phyloP scores from a whole-genome alignment of 2,113 vertebrate genomes.

The Fregetta grallaria region DNA sequence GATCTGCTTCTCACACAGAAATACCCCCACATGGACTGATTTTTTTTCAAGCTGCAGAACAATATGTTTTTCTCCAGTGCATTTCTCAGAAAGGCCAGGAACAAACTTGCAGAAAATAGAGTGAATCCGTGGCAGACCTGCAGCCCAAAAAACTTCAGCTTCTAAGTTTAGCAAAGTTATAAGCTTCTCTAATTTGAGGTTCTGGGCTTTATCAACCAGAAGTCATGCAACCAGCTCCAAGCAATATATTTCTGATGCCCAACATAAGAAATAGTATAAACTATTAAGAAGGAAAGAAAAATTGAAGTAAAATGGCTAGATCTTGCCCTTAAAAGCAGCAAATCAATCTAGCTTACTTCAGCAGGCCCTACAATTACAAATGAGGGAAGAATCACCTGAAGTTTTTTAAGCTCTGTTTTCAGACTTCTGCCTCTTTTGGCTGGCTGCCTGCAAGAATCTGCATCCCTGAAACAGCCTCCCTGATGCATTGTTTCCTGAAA shows the following conservation, averaged over 20 bases:
- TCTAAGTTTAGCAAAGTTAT: background rate
- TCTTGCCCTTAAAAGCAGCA: background rate
- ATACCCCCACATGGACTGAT: background rate
- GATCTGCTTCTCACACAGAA: background rate
- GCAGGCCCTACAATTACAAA: background rate
- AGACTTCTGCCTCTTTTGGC: slow-evolving; percentile 2
- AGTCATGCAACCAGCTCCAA: background rate
- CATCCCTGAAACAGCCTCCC: background rate
- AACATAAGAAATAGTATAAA: background rate
- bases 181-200: background rate
- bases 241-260: background rate
- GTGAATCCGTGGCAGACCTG: background rate
- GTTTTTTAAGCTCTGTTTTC: background rate
- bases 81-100: background rate
- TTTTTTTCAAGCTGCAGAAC: background rate
- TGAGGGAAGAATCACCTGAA: slow-evolving; percentile 10
- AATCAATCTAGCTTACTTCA: background rate
- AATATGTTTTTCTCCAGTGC: background rate
- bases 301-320: background rate
- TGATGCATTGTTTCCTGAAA: slow-evolving; percentile 46
- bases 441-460: background rate
- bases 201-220: background rate
- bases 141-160: background rate
- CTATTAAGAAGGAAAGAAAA: background rate
- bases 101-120: background rate